Percentiles rank a stretch among this genome's conserved stretches.
These are phyloP conservation scores for Virgularia gustaviana DNA, from an alignment of 92 coral and sea anemone genomes.

Conservation along the genomic window DNA sequence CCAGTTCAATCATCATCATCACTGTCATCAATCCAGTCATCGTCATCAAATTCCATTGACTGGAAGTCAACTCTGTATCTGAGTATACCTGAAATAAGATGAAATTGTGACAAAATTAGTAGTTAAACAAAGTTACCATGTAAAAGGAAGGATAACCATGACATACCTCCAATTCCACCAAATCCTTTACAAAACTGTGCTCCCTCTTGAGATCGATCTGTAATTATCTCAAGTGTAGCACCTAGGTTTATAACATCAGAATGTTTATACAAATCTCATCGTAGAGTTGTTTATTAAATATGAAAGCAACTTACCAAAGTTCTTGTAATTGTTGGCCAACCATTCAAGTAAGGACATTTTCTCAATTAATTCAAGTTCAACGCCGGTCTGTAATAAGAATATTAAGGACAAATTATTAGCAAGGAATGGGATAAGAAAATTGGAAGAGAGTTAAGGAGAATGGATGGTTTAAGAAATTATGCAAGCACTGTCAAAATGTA, in stretches of 20 bases:
- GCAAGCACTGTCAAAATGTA: background rate
- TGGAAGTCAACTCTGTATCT: conserved; percentile 92
- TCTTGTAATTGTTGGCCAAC: conserved; percentile 95
- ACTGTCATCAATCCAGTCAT: conserved; percentile 51
- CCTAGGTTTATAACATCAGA: conserved; percentile 42
- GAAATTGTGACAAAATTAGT: background rate
- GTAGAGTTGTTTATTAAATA: background rate
- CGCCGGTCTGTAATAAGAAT: conserved; percentile 66
- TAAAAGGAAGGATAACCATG: background rate
- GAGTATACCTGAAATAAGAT: conserved; percentile 60
- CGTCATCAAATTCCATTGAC: conserved; percentile 73
- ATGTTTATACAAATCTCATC: background rate
- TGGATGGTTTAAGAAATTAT: background rate
- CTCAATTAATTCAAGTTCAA: conserved; percentile 81
- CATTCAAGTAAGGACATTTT: conserved; percentile 87
- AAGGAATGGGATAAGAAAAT: background rate
- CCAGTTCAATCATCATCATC: conserved; percentile 67
- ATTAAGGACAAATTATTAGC: background rate
- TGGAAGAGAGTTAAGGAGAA: background rate
- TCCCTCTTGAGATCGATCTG: conserved; percentile 97
- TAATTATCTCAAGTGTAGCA: conserved; percentile 95
- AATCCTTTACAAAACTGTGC: conserved; percentile 98
- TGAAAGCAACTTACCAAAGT: conserved; percentile 61
- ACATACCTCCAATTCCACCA: conserved; percentile 95
- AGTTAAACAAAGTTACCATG: background rate